These are phyloP conservation scores for Meteorus sp. DNA, from an alignment of 1,140 invertebrate species.

Conservation along the genomic window DNA sequence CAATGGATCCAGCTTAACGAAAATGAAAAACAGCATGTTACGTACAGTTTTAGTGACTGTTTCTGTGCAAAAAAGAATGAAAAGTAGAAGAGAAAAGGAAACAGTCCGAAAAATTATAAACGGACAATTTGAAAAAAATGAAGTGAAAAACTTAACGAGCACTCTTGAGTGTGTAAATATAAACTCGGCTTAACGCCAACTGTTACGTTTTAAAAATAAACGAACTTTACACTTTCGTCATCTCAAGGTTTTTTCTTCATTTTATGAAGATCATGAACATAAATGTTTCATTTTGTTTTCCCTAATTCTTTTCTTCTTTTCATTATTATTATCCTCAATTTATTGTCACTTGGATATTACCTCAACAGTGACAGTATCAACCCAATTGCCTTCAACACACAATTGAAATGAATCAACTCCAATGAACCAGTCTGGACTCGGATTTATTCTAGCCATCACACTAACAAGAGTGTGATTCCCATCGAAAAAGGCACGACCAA, in stretches of 20 bases:
- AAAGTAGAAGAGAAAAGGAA: background rate
- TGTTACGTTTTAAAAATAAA: background rate
- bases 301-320: too few species aligned
- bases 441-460: constrained; percentile 83
- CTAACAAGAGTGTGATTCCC: constrained; percentile 89
- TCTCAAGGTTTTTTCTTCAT: too few species aligned
- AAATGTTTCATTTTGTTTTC: too few species aligned
- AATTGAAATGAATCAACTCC: constrained; percentile 92
- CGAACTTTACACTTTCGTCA: background rate
- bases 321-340: too few species aligned
- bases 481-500: constrained; percentile 86
- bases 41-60: background rate
- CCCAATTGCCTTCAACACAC: constrained; percentile 93
- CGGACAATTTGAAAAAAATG: too few species aligned
- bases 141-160: background rate
- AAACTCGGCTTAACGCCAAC: background rate
- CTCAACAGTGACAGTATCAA: constrained; percentile 89
- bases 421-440: constrained; percentile 98
- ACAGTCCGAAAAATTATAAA: too few species aligned
- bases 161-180: background rate
- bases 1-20: constrained; percentile 83
- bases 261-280: too few species aligned
- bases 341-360: constrained; percentile 48
- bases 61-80: background rate
- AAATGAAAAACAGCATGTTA: constrained; percentile 21